phyloP scores from a whole-genome alignment of 2,797 vertebrate genomes.

The Pelochelys cantorii region DNA sequence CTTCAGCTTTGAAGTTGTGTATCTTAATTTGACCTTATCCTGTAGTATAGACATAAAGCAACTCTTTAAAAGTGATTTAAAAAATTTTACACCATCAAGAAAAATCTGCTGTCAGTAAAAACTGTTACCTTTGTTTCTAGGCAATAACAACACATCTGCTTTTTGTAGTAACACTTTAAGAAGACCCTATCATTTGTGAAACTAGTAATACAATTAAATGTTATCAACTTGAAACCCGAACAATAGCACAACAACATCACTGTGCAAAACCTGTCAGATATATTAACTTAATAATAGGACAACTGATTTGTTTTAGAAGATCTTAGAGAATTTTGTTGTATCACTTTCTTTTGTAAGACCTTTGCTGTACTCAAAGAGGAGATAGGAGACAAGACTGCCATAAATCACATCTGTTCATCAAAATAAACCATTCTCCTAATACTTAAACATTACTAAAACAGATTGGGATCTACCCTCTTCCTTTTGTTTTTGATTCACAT shows the following conservation, averaged over 20 bases:
- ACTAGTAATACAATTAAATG: background rate
- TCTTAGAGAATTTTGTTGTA: background rate
- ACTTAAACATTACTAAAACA: background rate
- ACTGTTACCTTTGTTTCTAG: background rate
- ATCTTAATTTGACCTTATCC: too few species aligned
- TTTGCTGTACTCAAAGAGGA: slow-evolving; percentile 31
- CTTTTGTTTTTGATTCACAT: background rate
- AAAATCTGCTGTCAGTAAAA: background rate
- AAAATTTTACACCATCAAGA: background rate
- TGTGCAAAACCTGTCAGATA: slow-evolving; percentile 33
- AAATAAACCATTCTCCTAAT: background rate
- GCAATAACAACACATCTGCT: background rate
- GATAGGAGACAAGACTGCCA: slow-evolving; percentile 12
- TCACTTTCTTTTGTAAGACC: background rate
- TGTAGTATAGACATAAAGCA: background rate
- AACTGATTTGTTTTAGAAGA: background rate
- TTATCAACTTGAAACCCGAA: background rate
- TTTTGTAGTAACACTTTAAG: background rate
- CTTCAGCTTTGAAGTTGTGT: too few species aligned
- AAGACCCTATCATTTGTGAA: background rate
- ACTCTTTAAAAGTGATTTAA: slow-evolving; percentile 29
- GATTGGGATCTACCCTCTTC: background rate
- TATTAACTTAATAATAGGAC: slow-evolving; percentile 35
- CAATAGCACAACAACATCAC: background rate
- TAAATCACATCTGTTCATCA: slow-evolving; percentile 9